Evolutionary conservation across 2,888 invertebrate genomes (phyloP), one percentile per base, ranked within the genome.

Genomic region (Aspidiotus rigidus): DNA sequence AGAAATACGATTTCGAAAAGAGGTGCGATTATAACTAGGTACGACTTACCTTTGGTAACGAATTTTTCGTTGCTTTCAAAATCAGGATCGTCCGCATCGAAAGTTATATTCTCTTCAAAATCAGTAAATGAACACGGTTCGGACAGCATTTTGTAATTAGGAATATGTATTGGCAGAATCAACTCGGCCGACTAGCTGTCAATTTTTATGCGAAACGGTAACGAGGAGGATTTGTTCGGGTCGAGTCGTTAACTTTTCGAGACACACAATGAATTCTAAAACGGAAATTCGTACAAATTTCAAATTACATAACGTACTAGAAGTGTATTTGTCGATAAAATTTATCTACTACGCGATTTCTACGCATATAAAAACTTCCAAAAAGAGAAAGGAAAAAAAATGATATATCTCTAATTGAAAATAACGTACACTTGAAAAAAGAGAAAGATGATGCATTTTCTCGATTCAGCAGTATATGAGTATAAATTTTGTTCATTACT

Each of bases 51-150:
- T 28, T 28, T 28, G 28, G 28, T 28, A 28, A 28, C 28, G 28
- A 28, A 53, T 13, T 53, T 53, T 53, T 1, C 5, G 11, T 53
- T 53, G 53, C n/a, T 53, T 53, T 39, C 57, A 56, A 71, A 71
- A 44, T 71, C 71, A 6, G 71, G 67, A 67, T 71, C 71, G 44
- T 71, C 71, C 16, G 55, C 56, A 40, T 71, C 71, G 39, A 71
- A 71, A 17, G 15, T 41, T n/a, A 71, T 67, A 28, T 49, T 44
- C 56, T 71, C 62, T 67, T 71, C 74, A 69, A 72, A 72, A 70
- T 72, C 72, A n/a, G 71, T 66, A 40, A 75, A 70, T 69, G 57
- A 64, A 55, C 56, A 57, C n/a, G 56, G 41, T 57, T 64, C 57
- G 1, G 64, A 57, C 10, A 42, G 64, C 64, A 64, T 64, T 64